These are phyloP conservation scores for Phyllotreta cruciferae DNA, from an alignment of 2,888 invertebrate species.

Conservation along the genomic window DNA sequence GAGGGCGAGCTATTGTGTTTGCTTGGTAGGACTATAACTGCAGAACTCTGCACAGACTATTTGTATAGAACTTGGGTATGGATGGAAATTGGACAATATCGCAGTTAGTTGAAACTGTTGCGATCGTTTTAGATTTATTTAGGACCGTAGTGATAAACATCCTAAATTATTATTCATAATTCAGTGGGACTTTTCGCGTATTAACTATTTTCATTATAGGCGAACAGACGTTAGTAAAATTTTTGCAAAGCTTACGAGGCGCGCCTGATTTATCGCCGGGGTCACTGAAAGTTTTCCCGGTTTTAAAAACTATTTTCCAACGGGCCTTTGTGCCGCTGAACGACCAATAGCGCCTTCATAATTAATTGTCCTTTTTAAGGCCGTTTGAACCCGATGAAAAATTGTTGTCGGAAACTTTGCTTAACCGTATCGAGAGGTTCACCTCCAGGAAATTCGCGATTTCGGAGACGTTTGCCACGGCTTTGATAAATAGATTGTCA, in stretches of 20 bases:
- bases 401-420: slow-evolving; percentile 24
- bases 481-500: slow-evolving; percentile 24
- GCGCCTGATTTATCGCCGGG: slow-evolving; percentile 20
- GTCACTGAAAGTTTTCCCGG: slow-evolving; percentile 16
- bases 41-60: too few species aligned
- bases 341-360: slow-evolving; percentile 23
- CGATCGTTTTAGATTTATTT: too few species aligned
- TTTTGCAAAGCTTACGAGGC: slow-evolving; percentile 12
- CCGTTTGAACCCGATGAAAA: slow-evolving; percentile 26
- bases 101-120: too few species aligned
- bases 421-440: slow-evolving; percentile 29
- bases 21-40: too few species aligned
- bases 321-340: slow-evolving; percentile 20
- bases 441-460: slow-evolving; percentile 18
- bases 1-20: too few species aligned
- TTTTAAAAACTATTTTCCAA: slow-evolving; percentile 29
- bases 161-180: too few species aligned
- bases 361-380: slow-evolving; percentile 30
- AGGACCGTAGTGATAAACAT: too few species aligned
- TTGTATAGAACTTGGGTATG: too few species aligned
- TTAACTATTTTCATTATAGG: neutral
- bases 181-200: too few species aligned
- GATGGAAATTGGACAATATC: too few species aligned
- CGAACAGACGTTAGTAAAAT: slow-evolving; percentile 17
- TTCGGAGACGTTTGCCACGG: slow-evolving; percentile 11